phyloP scores from a whole-genome alignment of 2,797 vertebrate species.

The Pantherophis vulpinus region DNA sequence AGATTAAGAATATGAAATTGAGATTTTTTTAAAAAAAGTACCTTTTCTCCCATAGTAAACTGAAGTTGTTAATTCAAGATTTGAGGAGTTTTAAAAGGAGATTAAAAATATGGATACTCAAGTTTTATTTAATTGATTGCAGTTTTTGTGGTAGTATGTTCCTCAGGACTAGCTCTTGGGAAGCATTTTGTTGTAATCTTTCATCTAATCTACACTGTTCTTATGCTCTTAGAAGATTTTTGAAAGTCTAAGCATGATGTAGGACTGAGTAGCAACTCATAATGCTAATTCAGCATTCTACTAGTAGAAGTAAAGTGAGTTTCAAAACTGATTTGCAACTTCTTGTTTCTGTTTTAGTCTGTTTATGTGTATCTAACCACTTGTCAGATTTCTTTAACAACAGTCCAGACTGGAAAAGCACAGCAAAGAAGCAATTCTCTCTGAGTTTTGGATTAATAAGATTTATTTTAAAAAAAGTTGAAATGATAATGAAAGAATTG shows the following conservation, averaged over 20 bases:
- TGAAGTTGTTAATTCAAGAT: background rate
- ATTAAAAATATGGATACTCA: background rate
- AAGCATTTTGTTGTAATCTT: background rate
- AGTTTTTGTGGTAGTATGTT: background rate
- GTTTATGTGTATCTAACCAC: background rate
- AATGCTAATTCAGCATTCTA: background rate
- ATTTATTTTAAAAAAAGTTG: background rate
- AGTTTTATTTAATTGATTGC: background rate
- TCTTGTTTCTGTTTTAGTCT: background rate
- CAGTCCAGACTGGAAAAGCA: background rate
- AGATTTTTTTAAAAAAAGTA: background rate
- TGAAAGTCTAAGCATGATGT: background rate
- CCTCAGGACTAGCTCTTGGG: background rate
- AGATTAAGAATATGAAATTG: background rate
- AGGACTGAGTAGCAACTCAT: background rate
- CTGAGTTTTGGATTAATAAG: background rate
- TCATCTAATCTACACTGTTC: background rate
- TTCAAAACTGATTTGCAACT: background rate
- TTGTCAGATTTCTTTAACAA: background rate
- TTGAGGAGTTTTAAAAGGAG: background rate
- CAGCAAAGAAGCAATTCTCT: background rate
- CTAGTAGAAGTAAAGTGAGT: background rate
- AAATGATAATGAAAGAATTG: background rate
- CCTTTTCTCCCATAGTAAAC: background rate
- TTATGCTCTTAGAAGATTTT: background rate